Base-by-base conservation (phyloP, 2,888 invertebrate genomes). In the Pharmacophagus antenor region DNA sequence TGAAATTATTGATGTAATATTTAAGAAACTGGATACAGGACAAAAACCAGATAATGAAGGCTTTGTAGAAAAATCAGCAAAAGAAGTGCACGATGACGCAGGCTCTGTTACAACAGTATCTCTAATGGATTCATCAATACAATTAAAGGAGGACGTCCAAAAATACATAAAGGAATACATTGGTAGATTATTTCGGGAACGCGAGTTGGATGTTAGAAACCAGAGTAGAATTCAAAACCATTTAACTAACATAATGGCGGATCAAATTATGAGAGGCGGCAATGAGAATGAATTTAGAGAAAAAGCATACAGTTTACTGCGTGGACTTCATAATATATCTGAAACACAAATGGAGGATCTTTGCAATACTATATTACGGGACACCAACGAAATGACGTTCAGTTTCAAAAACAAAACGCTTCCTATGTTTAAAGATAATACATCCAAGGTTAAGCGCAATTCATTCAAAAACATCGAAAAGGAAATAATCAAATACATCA, bases 331-430 rank as follows among this genome's bases (percentile, higher is more conserved):
- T n/a, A 56, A 61, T 52, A 22, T 61, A 25, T 23, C 61, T 22
- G 42, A 56, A 17, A 53, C 12, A 27, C 27, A 61, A 49, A 25
- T 41, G 8, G 61, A 61, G 22, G 61, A 56, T 8, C 41, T 61
- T 21, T 61, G 42, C 37, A 42, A 56, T 22, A 52, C 52, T 18
- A 20, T 61, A 6, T 41, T 56, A 25, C 21, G 25, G 10, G 27
- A 52, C 10, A 23, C 46, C 2, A 44, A 18, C 21, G 49, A 59
- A 17, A 55, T 56, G 18, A 55, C 60, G 0, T 47, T 56, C 7
- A 46, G 50, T 46, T 56, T 56, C 31, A 44, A 56, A 44, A 50
- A 44, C 50, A 50, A 44, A 56, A 50, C 37, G 6, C n/a, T 37
- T 22, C 1, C 31, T 20, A 17, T 47, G 25, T 42, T 21, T 3